Conservation (phyloP, 2,797 vertebrate genomes). For the Silurus lanzhouensis region DNA sequence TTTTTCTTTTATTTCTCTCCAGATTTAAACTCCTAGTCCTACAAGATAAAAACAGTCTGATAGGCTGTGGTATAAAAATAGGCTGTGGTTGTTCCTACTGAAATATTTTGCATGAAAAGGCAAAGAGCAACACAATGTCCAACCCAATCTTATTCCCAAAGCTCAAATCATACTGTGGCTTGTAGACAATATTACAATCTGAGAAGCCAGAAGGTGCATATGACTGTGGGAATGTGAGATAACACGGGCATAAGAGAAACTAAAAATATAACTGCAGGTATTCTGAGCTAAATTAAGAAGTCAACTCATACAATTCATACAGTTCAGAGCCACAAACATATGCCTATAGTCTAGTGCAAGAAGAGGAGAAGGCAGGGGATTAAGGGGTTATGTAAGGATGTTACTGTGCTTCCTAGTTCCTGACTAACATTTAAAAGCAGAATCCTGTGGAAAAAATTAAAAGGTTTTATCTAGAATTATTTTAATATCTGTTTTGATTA, state of each 20-base stretch:
- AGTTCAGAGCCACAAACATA: neutral
- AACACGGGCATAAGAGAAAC: slow-evolving; percentile 6
- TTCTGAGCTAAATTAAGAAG: slow-evolving; percentile 8
- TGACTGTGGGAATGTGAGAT: slow-evolving; percentile 8
- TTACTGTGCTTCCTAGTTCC: neutral
- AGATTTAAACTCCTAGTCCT: neutral
- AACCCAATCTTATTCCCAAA: neutral
- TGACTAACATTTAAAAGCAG: too few relatives aligned
- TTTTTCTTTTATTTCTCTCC: neutral
- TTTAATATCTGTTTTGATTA: neutral
- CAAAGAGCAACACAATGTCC: neutral
- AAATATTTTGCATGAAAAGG: neutral
- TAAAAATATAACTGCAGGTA: neutral
- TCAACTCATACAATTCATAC: neutral
- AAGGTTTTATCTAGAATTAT: neutral
- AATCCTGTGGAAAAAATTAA: neutral
- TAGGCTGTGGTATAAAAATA: neutral
- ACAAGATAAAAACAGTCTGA: neutral
- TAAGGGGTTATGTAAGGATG: neutral
- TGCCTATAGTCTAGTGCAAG: neutral
- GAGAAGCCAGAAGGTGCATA: slow-evolving; percentile 26
- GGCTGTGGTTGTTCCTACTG: neutral
- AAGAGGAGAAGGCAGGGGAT: neutral
- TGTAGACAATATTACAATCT: neutral
- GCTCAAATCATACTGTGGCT: neutral